These are phyloP conservation scores for Albula goreensis DNA, from an alignment of 2,113 vertebrate species.

Conservation along the genomic window DNA sequence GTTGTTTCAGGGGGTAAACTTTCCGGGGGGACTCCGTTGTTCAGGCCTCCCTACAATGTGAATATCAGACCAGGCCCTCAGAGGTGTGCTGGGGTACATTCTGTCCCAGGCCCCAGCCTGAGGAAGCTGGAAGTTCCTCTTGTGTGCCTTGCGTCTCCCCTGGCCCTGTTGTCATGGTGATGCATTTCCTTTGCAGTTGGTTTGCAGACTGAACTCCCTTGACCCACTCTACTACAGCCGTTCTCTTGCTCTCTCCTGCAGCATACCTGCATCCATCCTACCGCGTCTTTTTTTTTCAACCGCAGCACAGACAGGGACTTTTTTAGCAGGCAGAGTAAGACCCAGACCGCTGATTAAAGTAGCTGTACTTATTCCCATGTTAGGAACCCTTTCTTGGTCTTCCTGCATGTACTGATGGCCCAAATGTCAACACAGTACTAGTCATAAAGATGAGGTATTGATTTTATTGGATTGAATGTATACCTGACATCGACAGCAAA, in stretches of 20 bases:
- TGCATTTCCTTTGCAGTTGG: slow-evolving; percentile 50
- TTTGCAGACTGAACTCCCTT: slow-evolving; percentile 36
- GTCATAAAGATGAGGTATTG: neutral
- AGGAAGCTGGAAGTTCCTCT: slow-evolving; percentile 47
- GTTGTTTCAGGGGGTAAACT: neutral
- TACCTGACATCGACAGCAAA: neutral
- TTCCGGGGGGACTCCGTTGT: neutral
- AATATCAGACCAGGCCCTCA: neutral
- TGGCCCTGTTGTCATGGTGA: slow-evolving; percentile 63
- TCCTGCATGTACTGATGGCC: neutral
- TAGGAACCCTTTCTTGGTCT: neutral
- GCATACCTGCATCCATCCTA: neutral
- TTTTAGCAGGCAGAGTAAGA: neutral
- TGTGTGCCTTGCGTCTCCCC: slow-evolving; percentile 20
- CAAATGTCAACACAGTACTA: neutral
- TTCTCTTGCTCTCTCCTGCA: neutral
- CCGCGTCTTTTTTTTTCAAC: neutral
- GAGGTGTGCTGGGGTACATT: neutral
- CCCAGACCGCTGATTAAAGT: neutral
- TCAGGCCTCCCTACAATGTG: neutral
- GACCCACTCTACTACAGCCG: slow-evolving; percentile 38
- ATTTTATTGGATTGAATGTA: neutral
- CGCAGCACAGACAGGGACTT: neutral
- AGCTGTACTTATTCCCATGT: neutral
- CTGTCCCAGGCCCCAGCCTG: slow-evolving; percentile 22